These are phyloP conservation scores for Limnephilus marmoratus DNA, from an alignment of 2,888 invertebrate species.

Conservation along the genomic window DNA sequence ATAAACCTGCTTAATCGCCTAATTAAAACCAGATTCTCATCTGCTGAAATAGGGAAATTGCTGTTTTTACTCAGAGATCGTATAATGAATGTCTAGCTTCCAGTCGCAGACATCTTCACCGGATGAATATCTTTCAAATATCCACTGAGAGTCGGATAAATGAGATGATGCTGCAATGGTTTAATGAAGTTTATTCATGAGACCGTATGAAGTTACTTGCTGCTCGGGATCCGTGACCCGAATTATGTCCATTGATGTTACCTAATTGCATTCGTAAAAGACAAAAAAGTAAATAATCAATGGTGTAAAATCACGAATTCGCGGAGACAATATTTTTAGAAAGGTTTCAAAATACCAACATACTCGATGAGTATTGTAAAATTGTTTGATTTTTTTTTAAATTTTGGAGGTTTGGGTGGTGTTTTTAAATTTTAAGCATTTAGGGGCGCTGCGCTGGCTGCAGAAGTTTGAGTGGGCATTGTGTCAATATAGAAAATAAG, in stretches of 20 bases:
- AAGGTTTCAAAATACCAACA: too few species aligned
- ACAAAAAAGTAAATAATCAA: neutral
- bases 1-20: neutral
- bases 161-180: constrained; percentile 6
- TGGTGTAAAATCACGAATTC: neutral
- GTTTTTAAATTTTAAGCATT: too few species aligned
- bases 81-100: neutral
- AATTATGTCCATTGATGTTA: neutral
- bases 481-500: too few species aligned
- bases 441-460: too few species aligned
- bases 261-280: constrained; percentile 8
- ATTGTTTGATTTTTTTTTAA: too few species aligned
- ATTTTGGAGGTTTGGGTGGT: too few species aligned
- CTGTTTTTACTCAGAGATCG: neutral
- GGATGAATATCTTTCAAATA: neutral
- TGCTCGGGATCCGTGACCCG: neutral
- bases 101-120: neutral
- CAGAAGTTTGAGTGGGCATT: too few species aligned
- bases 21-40: neutral
- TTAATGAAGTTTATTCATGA: constrained; percentile 50
- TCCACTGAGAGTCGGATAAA: neutral
- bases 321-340: too few species aligned
- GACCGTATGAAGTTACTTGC: neutral
- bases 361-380: too few species aligned
- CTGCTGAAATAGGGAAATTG: neutral